Conservation (phyloP, 2,797 vertebrate genomes). For the Crypturellus tataupa region DNA sequence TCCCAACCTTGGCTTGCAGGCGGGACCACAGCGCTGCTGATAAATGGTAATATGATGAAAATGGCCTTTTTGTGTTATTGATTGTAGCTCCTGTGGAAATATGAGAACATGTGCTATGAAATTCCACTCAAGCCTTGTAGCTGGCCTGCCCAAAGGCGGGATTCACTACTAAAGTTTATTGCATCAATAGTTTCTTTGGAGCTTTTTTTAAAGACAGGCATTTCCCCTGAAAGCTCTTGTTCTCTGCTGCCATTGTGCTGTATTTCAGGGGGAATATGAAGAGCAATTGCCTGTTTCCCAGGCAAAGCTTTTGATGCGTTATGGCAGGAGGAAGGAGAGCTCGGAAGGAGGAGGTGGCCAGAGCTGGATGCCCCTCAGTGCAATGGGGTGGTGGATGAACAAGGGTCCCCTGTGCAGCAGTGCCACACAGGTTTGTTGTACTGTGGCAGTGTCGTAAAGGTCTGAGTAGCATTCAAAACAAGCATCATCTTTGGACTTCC, state of each 20-base stretch:
- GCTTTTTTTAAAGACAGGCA: not conserved
- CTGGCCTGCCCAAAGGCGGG: not conserved
- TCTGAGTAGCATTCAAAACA: not conserved
- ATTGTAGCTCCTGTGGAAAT: accelerated
- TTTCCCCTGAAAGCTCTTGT: not conserved
- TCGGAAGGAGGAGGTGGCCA: not conserved
- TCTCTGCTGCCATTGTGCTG: not conserved
- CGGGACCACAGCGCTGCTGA: not conserved
- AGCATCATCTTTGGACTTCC: not conserved
- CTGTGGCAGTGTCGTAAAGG: not conserved
- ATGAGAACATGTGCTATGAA: accelerated
- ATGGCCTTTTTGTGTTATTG: accelerated
- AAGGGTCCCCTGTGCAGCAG: not conserved
- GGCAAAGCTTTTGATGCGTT: not conserved
- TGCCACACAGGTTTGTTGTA: not conserved
- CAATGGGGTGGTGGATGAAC: not conserved
- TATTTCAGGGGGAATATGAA: not conserved
- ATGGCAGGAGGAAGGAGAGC: not conserved
- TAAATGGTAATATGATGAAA: not conserved
- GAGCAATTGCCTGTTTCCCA: not conserved
- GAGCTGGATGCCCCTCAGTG: not conserved
- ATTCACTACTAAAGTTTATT: not conserved
- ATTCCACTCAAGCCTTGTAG: accelerated
- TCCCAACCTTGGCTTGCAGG: not conserved
- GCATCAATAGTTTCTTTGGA: not conserved